A percentile compares a stretch with the other conserved stretches of the same genome.
phyloP scores from a whole-genome alignment of 2,113 vertebrate genomes.

The Beaufortia kweichowensis region DNA sequence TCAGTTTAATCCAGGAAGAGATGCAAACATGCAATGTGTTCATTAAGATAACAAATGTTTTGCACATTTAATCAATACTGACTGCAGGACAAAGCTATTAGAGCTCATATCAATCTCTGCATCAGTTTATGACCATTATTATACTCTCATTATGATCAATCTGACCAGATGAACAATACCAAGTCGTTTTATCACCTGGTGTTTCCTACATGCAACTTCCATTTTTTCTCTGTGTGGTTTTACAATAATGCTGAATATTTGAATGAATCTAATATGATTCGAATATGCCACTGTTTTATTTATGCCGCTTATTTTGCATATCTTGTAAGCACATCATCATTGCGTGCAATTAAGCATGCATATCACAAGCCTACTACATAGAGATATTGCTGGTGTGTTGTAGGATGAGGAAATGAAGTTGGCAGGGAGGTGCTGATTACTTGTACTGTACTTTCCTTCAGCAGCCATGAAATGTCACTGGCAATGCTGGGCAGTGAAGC shows the following conservation, averaged over 20 bases:
- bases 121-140: background rate
- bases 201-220: no score
- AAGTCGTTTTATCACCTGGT: no score
- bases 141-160: background rate
- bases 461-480: conserved; percentile 42
- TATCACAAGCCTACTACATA: background rate
- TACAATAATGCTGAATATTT: background rate
- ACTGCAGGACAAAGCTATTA: background rate
- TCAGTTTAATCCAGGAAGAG: background rate
- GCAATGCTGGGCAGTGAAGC: conserved; percentile 15
- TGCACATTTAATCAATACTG: background rate
- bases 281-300: background rate
- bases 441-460: conserved; percentile 14
- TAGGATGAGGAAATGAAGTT: background rate
- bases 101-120: background rate
- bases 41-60: background rate
- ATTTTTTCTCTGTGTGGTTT: no score
- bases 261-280: background rate
- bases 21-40: background rate
- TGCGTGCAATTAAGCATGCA: background rate
- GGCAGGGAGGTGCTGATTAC: background rate
- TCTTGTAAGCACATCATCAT: conserved; percentile 3
- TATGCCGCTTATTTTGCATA: background rate
- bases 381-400: conserved; percentile 1
- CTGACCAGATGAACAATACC: background rate